Evolutionary conservation across 2,888 invertebrate species (phyloP).

Genomic region (Deilephila elpenor): DNA sequence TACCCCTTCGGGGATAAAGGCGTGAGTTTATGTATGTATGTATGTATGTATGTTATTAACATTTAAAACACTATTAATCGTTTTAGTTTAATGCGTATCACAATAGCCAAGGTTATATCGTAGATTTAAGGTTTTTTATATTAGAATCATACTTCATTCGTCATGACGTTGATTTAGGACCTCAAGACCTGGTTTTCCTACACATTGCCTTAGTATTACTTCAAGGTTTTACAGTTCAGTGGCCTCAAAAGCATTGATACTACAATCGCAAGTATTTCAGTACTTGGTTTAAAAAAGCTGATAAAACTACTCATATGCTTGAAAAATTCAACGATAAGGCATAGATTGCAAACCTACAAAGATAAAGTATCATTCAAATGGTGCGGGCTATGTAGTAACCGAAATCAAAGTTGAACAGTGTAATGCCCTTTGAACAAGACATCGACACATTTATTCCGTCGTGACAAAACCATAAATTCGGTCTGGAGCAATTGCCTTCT

Average conservation of each 20-base stretch:
- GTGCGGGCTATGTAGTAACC: background rate
- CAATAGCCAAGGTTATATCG: no score
- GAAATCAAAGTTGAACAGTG: conserved; percentile 12
- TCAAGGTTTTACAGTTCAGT: background rate
- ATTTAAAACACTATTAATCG: no score
- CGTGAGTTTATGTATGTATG: no score
- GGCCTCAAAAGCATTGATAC: background rate
- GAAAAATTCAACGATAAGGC: background rate
- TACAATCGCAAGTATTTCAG: conserved; percentile 15
- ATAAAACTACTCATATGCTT: background rate
- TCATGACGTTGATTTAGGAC: background rate
- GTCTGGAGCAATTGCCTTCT: conserved; percentile 68
- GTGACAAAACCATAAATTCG: conserved; percentile 29
- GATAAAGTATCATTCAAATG: conserved; percentile 8
- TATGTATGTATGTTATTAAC: no score
- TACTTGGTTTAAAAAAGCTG: background rate
- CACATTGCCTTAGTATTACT: background rate
- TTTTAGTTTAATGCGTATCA: no score
- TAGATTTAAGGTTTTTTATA: no score
- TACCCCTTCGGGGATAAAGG: no score
- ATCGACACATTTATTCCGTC: conserved; percentile 22
- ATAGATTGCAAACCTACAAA: background rate
- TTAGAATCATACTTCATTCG: background rate
- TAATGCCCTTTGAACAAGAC: conserved; percentile 30
- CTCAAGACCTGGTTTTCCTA: background rate